Conservation (phyloP, 1,140 invertebrate species). For the Musca domestica region DNA sequence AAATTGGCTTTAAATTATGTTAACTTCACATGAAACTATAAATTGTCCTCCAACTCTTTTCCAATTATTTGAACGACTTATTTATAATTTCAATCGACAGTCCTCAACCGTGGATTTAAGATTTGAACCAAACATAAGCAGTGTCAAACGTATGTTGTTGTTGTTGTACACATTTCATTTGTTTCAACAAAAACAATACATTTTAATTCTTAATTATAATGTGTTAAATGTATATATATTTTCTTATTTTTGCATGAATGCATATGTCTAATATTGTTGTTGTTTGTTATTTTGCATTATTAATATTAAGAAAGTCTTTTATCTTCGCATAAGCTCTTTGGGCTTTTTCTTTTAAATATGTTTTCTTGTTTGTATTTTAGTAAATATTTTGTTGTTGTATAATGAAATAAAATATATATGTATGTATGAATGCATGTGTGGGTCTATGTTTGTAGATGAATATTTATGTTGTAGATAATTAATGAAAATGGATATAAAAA, state of each 20-base stretch:
- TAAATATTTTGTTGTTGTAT: conserved; percentile 13
- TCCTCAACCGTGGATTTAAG: too few species aligned
- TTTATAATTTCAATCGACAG: too few species aligned
- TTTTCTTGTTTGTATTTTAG: conserved; percentile 7
- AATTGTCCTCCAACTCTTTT: too few species aligned
- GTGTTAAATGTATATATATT: conserved; percentile 14
- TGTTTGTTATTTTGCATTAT: conserved; percentile 2
- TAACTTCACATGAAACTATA: too few species aligned
- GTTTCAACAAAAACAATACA: conserved; percentile 8
- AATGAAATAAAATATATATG: conserved; percentile 36
- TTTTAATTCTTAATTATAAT: not conserved
- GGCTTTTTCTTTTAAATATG: conserved; percentile 20
- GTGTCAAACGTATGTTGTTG: too few species aligned
- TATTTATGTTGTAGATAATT: conserved; percentile 21
- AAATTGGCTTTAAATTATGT: too few species aligned
- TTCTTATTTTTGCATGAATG: conserved; percentile 10
- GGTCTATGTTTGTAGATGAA: conserved; percentile 27
- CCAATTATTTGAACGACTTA: too few species aligned
- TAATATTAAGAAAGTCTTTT: conserved; percentile 25
- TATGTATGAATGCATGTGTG: conserved; percentile 32
- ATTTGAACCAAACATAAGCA: too few species aligned
- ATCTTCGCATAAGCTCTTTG: conserved; percentile 26
- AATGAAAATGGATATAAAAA: conserved; percentile 9
- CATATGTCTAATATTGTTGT: not conserved
- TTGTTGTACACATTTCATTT: not conserved